Evolutionary conservation across 2,888 invertebrate genomes (phyloP), one percentile per base, ranked within the genome.

Genomic region (Stegophylla sp.): DNA sequence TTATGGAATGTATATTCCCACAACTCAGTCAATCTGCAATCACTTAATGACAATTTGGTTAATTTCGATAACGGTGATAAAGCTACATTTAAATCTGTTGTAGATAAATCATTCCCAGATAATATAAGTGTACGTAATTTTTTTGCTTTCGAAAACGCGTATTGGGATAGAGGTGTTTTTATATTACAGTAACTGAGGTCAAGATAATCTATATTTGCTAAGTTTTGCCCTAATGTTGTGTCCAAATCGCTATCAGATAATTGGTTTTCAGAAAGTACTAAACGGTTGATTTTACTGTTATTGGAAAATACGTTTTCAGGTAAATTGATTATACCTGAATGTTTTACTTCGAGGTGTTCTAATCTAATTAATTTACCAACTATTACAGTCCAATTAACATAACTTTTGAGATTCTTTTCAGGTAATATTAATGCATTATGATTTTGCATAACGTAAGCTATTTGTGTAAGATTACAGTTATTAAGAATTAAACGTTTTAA

Each of bases 161-260:
- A 91, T 73, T 91, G 91, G 10, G 91, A 90, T 82, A 92, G 87
- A 1, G 91, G 91, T 23, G 91, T 90, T 84, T 89, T 89, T 82
- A 92, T 89, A 85, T 90, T 90, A 85, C 92, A 92, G 84, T 91
- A 89, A 0, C 92, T 91, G 82, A 92, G 86, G 86, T 92, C 92
- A 75, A 92, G 86, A 67, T 90, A 88, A 84, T 91, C 91, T 71
- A 92, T 87, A 85, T 90, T 90, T 84, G 89, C 89, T 28, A 92
- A 87, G 85, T 91, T 91, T 83, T 89, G 90, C 13, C 92, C 91
- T 34, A 91, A 87, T 3, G 90, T 91, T 15, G 88, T 89, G 26
- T 89, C 90, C n/a, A 92, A 90, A 84, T 92, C 91, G 81, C 92
- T 87, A 84, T 91, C 90, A 69, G 88, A 88, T 76, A 92, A 86